phyloP scores from a whole-genome alignment of 2,888 invertebrate species.

The Sthenelais limicola region DNA sequence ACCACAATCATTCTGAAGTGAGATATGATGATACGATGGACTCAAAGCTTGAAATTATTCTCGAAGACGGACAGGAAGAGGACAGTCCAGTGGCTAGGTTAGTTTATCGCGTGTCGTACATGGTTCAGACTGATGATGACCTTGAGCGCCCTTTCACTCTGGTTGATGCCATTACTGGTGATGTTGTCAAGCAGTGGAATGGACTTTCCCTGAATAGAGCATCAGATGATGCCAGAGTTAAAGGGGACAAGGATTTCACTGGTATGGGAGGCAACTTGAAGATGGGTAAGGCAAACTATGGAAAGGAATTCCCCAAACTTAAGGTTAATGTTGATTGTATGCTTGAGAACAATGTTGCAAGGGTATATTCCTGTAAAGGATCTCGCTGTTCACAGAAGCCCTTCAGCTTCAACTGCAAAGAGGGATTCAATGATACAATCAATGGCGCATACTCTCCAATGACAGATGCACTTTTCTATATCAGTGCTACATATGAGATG shows the following conservation, averaged over 20 bases:
- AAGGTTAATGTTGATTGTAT: slow-evolving; percentile 1
- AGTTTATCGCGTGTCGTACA: slow-evolving; percentile 25
- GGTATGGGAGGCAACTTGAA: slow-evolving; percentile 23
- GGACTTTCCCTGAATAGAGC: slow-evolving; percentile 12
- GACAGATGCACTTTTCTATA: slow-evolving; percentile 54
- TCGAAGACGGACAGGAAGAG: not conserved
- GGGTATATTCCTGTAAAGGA: slow-evolving; percentile 8
- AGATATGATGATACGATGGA: slow-evolving; percentile 1
- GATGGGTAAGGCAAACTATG: slow-evolving; percentile 16
- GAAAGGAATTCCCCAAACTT: slow-evolving; percentile 16
- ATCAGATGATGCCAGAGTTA: not conserved
- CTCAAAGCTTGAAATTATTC: slow-evolving; percentile 5
- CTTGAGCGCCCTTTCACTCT: slow-evolving; percentile 8
- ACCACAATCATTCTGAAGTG: not conserved
- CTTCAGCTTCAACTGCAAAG: slow-evolving; percentile 41
- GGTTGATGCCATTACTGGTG: slow-evolving; percentile 26
- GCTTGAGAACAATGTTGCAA: slow-evolving; percentile 18
- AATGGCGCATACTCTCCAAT: slow-evolving; percentile 52
- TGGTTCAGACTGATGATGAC: not conserved
- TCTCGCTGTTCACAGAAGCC: not conserved
- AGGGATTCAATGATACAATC: slow-evolving; percentile 45
- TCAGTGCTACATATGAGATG: slow-evolving; percentile 54
- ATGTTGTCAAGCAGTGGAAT: slow-evolving; percentile 27
- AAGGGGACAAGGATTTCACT: slow-evolving; percentile 16
- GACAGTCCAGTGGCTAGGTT: slow-evolving; percentile 1